These are phyloP conservation scores for Punctoribates punctum DNA, from an alignment of 2,888 invertebrate species.

Conservation along the genomic window DNA sequence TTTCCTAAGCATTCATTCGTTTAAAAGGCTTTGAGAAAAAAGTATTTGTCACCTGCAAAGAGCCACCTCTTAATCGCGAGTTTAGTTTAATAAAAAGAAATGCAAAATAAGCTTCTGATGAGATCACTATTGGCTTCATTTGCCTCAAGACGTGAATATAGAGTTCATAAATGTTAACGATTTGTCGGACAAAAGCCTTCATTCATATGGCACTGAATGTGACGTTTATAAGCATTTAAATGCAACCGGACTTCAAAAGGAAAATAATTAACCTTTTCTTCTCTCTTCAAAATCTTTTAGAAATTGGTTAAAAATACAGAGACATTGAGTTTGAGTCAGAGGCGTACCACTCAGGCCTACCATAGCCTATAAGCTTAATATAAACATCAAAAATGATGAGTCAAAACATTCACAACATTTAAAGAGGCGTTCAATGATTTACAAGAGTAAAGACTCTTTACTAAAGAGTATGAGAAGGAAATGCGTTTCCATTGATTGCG, in stretches of 20 bases:
- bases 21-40: not conserved
- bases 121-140: slow-evolving; percentile 33
- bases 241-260: not conserved
- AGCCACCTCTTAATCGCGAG: slow-evolving; percentile 5
- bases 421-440: not conserved
- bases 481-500: not conserved
- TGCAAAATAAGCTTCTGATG: slow-evolving; percentile 35
- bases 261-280: slow-evolving; percentile 35
- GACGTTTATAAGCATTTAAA: slow-evolving; percentile 36
- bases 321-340: not conserved
- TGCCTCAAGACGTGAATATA: slow-evolving; percentile 21
- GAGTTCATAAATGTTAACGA: slow-evolving; percentile 10
- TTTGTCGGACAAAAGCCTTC: slow-evolving; percentile 26
- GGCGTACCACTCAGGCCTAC: slow-evolving; percentile 16
- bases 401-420: slow-evolving; percentile 5
- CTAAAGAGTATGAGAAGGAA: not conserved
- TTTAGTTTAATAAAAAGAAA: slow-evolving; percentile 32
- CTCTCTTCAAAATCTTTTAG: not conserved
- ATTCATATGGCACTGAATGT: slow-evolving; percentile 10
- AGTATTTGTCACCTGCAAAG: slow-evolving; percentile 1
- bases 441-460: too few relatives aligned
- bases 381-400: not conserved
- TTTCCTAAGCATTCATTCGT: not conserved
- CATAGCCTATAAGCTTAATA: not conserved
- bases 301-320: slow-evolving; percentile 23